Conservation (phyloP, 2,797 vertebrate species). For the Harpagifer antarcticus region DNA sequence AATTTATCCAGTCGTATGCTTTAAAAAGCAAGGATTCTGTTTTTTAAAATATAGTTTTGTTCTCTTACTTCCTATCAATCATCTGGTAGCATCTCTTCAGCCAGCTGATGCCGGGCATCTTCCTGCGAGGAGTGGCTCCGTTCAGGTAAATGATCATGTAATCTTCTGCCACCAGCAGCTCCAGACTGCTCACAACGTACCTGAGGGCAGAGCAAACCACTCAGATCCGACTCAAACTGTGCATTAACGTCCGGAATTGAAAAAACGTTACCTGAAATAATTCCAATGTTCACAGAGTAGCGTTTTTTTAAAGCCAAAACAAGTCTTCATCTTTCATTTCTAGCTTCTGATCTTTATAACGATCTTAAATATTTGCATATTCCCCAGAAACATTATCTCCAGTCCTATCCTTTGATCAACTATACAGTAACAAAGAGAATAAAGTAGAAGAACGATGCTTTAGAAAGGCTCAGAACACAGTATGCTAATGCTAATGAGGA, state of each 20-base stretch:
- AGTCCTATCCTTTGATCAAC: slow-evolving; percentile 2
- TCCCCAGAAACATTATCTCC: background rate
- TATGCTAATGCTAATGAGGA: background rate
- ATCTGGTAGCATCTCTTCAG: slow-evolving; percentile 98
- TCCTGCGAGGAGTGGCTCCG: slow-evolving; percentile 93
- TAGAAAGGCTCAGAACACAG: background rate
- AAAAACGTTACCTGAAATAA: slow-evolving; percentile 1
- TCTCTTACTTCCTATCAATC: slow-evolving; percentile 93
- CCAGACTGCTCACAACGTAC: slow-evolving; percentile 96
- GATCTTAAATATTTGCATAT: background rate
- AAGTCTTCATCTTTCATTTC: accelerated
- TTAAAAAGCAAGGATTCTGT: too few species aligned
- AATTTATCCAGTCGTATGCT: too few species aligned
- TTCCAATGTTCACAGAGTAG: background rate
- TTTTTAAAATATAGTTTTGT: too few species aligned
- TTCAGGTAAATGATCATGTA: slow-evolving; percentile 99
- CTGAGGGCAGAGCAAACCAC: slow-evolving; percentile 74
- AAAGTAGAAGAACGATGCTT: background rate
- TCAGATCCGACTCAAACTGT: background rate
- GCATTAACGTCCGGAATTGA: background rate
- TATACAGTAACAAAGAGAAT: background rate
- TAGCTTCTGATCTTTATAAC: background rate
- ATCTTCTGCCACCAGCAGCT: slow-evolving; percentile 96
- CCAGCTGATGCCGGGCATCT: slow-evolving; percentile 97
- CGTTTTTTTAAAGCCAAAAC: background rate